phyloP scores from a whole-genome alignment of 2,797 vertebrate genomes.

The Momotus momota region DNA sequence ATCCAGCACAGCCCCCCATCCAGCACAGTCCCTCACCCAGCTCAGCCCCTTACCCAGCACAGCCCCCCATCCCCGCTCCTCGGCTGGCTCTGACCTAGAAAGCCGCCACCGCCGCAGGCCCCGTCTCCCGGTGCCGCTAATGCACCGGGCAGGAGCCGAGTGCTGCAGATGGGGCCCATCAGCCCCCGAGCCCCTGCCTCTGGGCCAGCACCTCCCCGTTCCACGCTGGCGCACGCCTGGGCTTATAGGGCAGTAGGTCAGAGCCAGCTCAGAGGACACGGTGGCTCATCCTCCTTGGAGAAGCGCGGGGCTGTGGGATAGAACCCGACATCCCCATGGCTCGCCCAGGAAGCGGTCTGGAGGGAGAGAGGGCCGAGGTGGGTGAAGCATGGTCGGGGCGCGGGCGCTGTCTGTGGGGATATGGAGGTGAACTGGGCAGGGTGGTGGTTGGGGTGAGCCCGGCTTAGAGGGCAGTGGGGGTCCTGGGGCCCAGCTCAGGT shows the following conservation, averaged over 20 bases:
- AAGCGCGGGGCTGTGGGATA: neutral
- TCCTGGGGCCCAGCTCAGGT: neutral
- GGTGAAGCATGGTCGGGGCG: accelerated
- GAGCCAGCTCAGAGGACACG: neutral
- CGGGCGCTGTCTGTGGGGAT: accelerated
- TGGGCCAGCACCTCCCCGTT: neutral
- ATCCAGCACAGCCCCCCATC: neutral
- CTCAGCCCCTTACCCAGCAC: no score
- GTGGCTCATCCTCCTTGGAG: neutral
- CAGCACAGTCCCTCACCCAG: no score
- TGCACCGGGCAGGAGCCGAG: conserved; percentile 36
- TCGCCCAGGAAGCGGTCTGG: neutral
- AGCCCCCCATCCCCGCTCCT: neutral
- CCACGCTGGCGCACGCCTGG: neutral
- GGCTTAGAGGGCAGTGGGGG: neutral
- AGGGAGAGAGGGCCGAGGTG: neutral
- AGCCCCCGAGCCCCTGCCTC: neutral
- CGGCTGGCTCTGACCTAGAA: conserved; percentile 54
- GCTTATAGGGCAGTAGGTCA: conserved; percentile 49
- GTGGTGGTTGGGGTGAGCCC: neutral
- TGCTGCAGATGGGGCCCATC: conserved; percentile 40
- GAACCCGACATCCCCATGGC: accelerated
- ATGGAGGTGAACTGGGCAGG: accelerated
- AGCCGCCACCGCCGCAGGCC: neutral
- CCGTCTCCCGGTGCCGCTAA: conserved; percentile 7